Evolutionary conservation across 1,140 invertebrate species (phyloP).

Genomic region (Aphelenchoides besseyi): DNA sequence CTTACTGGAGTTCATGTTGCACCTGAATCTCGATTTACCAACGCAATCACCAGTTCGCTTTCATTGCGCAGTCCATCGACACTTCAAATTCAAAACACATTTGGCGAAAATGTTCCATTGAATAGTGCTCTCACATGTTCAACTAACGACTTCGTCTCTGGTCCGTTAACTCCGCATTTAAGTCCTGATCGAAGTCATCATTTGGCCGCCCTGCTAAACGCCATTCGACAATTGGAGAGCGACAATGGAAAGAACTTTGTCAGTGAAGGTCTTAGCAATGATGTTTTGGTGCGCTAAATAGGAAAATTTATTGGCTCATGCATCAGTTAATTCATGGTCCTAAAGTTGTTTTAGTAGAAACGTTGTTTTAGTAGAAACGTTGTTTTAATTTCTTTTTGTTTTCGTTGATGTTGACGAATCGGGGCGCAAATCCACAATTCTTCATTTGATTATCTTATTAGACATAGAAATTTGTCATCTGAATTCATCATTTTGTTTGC

Average conservation of each 20-base stretch:
- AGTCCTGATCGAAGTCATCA: background rate
- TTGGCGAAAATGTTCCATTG: background rate
- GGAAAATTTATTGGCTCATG: too few relatives aligned
- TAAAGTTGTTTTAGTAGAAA: too few relatives aligned
- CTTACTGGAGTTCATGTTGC: background rate
- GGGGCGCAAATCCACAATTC: too few relatives aligned
- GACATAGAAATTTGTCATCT: too few relatives aligned
- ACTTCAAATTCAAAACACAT: background rate
- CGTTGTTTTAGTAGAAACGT: background rate
- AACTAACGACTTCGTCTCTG: background rate
- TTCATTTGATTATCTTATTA: too few relatives aligned
- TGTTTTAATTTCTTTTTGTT: background rate
- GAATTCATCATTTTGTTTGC: too few relatives aligned
- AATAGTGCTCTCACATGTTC: background rate
- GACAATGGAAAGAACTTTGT: background rate
- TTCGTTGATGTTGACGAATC: too few relatives aligned
- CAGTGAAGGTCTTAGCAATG: background rate
- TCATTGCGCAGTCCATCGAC: background rate
- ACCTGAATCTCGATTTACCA: background rate
- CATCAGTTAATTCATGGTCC: too few relatives aligned
- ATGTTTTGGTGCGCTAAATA: conserved; percentile 12
- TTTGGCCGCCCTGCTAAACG: background rate
- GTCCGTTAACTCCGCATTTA: background rate
- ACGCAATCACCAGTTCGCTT: background rate
- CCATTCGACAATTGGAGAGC: background rate